Base-by-base conservation (phyloP, 2,888 invertebrate species). In the Girardia tigrina region DNA sequence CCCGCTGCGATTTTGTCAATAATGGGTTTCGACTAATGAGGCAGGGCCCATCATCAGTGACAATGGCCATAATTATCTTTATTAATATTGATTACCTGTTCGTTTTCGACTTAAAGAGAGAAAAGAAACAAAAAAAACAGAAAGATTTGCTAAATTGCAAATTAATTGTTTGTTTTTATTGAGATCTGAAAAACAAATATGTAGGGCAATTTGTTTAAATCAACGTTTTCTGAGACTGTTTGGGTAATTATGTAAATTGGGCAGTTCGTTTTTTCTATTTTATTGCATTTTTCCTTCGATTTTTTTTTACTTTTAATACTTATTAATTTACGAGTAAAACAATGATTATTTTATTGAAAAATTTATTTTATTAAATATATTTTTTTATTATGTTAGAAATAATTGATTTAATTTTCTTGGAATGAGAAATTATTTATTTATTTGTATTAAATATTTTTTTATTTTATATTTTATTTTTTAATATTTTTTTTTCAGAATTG, bases 21-120 rank as follows among this genome's bases (percentile, higher is more conserved):
- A 56, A 56, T 56, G 56, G 56, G 56, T 56, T 56, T 56, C 56
- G 56, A 56, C 56, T 56, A 56, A 56, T 56, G 56, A 56, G 56
- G 56, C 56, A 56, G n/a, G 56, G n/a, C 23, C 56, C 56, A 56
- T 56, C 23, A 56, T 56, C 56, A 56, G 56, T 56, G 56, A 56
- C 56, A 56, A 56, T 56, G 56, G n/a, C 20, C n/a, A 56, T 56
- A 56, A 56, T 56, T 56, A 56, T 56, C 56, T 56, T 56, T 56
- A 56, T 56, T 56, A 56, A 56, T 56, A 56, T 56, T 56, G 56
- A 56, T 56, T 56, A 56, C n/a, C 56, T 56, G 4, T 56, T 56
- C 23, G 20, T 56, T n/a, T n/a, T n/a, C n/a, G n/a, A n/a, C n/a
- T n/a, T n/a, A n/a, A n/a, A n/a, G n/a, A n/a, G 56, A 56, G 23